Conservation (phyloP, 2,113 vertebrate species). For the Proteles cristata region DNA sequence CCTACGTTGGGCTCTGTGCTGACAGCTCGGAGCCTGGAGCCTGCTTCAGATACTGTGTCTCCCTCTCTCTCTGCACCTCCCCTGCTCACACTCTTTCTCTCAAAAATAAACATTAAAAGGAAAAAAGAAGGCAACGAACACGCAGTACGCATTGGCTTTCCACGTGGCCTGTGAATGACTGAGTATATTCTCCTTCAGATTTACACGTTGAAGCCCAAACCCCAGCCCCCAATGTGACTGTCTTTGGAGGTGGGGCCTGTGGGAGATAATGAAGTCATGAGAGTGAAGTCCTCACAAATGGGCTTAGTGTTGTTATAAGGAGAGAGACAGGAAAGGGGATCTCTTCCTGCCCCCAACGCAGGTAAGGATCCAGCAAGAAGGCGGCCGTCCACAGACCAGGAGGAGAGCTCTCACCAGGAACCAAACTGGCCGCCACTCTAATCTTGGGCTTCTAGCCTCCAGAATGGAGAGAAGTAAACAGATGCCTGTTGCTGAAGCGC, state of each 20-base stretch:
- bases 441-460: not conserved
- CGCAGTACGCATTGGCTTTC: accelerated
- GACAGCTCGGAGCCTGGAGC: too few species aligned
- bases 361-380: not conserved
- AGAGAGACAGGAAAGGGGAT: not conserved
- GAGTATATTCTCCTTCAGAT: too few species aligned
- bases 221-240: not conserved
- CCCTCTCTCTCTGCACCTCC: too few species aligned
- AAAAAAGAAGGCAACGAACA: not conserved
- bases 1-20: too few species aligned
- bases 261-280: not conserved
- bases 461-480: not conserved
- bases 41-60: too few species aligned
- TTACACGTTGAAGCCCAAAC: not conserved
- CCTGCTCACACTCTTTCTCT: too few species aligned
- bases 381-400: not conserved
- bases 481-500: not conserved
- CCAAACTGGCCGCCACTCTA: accelerated
- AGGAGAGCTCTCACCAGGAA: not conserved
- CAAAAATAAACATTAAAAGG: too few species aligned
- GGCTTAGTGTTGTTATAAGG: not conserved
- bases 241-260: too few species aligned
- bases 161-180: not conserved
- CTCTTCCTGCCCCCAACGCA: not conserved
- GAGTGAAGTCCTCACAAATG: not conserved